Conservation (phyloP, 2,888 invertebrate genomes). For the Conistra vaccinii region DNA sequence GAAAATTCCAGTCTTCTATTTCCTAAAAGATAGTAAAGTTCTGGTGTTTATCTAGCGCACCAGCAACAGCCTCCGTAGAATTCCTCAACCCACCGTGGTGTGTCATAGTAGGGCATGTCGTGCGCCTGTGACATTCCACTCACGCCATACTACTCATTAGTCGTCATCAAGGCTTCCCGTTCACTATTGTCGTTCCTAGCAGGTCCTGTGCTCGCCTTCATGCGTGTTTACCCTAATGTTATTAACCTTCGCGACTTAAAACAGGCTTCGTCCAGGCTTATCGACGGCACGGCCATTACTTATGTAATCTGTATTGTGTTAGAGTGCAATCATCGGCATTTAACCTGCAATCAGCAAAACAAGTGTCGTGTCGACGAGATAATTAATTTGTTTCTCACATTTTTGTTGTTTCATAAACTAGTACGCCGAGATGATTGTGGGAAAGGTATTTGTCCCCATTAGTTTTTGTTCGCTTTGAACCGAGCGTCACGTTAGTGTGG, state of each 20-base stretch:
- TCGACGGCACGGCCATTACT: conserved; percentile 42
- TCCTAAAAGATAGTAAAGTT: neutral
- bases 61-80: conserved; percentile 46
- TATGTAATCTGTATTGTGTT: conserved; percentile 54
- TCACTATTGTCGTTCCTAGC: conserved; percentile 70
- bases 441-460: conserved; percentile 76
- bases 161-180: conserved; percentile 73
- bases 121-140: conserved; percentile 80
- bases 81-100: conserved; percentile 59
- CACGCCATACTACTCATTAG: conserved; percentile 71
- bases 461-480: conserved; percentile 63
- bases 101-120: conserved; percentile 73
- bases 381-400: conserved; percentile 73
- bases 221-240: conserved; percentile 74
- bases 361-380: conserved; percentile 50
- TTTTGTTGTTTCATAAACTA: conserved; percentile 71
- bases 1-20: conserved; percentile 9
- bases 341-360: conserved; percentile 57
- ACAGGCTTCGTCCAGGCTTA: conserved; percentile 27
- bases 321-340: conserved; percentile 52
- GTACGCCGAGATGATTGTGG: conserved; percentile 71
- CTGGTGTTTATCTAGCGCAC: conserved; percentile 24
- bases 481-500: conserved; percentile 47
- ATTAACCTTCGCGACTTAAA: conserved; percentile 72
- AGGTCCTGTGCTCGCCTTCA: conserved; percentile 72